These are phyloP conservation scores for Tenrec ecaudatus DNA, from an alignment of 2,113 vertebrate genomes.

Conservation along the genomic window DNA sequence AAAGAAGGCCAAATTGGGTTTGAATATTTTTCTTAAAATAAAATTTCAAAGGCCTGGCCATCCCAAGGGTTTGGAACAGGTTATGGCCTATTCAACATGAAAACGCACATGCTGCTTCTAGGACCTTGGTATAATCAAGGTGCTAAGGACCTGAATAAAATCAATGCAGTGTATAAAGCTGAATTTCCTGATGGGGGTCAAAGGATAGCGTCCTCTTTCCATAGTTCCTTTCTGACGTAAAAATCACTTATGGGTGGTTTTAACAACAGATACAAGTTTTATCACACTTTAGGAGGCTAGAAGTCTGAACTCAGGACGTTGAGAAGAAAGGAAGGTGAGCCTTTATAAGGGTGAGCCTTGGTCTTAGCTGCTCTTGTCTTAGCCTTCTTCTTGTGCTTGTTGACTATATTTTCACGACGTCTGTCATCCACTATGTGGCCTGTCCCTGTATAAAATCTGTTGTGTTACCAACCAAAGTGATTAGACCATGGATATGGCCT, in stretches of 20 bases:
- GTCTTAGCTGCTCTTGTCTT: background rate
- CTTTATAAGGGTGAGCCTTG: background rate
- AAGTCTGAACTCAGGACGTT: background rate
- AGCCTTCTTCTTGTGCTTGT: background rate
- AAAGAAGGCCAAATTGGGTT: conserved; percentile 15
- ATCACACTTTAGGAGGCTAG: background rate
- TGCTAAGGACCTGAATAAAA: background rate
- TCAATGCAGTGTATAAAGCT: background rate
- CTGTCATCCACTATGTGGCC: too few species aligned
- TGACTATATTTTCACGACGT: background rate
- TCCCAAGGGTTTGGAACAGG: background rate
- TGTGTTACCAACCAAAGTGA: background rate
- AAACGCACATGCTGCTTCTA: background rate
- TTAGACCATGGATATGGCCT: too few species aligned
- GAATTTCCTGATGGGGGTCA: background rate
- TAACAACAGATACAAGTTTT: background rate
- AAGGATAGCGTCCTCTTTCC: background rate
- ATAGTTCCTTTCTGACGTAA: background rate
- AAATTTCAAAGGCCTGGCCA: background rate
- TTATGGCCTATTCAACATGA: background rate
- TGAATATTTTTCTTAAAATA: conserved; percentile 60
- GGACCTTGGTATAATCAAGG: background rate
- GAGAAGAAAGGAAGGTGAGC: background rate
- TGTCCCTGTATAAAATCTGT: background rate
- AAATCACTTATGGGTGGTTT: background rate